Percentiles rank a stretch among this genome's conserved stretches.
Evolutionary conservation across 2,113 vertebrate species (phyloP).

Genomic region (Myanophis thanlyinensis): DNA sequence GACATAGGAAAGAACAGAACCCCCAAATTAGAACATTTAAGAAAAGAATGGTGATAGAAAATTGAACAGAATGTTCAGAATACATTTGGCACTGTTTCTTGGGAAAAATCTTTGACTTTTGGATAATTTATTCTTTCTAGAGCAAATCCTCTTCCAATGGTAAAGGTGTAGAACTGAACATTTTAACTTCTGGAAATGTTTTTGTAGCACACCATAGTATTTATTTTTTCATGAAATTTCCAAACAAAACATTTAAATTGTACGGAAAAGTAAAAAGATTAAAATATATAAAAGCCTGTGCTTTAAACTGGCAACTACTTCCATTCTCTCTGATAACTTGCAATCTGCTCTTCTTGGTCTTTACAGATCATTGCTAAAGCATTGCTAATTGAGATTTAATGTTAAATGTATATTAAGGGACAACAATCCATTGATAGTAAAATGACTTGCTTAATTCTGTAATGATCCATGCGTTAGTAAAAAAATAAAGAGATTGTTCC

Average conservation of each 20-base stretch:
- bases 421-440: not conserved
- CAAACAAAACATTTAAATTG: not conserved
- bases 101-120: not conserved
- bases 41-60: not conserved
- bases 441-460: not conserved
- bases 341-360: not conserved
- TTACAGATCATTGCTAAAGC: not conserved
- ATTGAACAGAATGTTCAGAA: not conserved
- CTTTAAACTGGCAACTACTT: not conserved
- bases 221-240: not conserved
- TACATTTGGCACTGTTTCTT: not conserved
- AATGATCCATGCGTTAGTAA: not conserved
- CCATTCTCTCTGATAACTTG: not conserved
- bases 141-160: not conserved
- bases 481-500: not conserved
- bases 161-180: not conserved
- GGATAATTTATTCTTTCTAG: not conserved
- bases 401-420: not conserved
- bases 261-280: not conserved
- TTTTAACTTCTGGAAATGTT: not conserved
- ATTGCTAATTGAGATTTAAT: not conserved
- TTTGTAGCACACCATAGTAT: not conserved
- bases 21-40: not conserved
- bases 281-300: not conserved
- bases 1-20: not conserved